Percentiles rank a stretch among this genome's conserved stretches.
These are phyloP conservation scores for Phalacrocorax pelagicus DNA, from an alignment of 2,113 vertebrate species.

Conservation along the genomic window DNA sequence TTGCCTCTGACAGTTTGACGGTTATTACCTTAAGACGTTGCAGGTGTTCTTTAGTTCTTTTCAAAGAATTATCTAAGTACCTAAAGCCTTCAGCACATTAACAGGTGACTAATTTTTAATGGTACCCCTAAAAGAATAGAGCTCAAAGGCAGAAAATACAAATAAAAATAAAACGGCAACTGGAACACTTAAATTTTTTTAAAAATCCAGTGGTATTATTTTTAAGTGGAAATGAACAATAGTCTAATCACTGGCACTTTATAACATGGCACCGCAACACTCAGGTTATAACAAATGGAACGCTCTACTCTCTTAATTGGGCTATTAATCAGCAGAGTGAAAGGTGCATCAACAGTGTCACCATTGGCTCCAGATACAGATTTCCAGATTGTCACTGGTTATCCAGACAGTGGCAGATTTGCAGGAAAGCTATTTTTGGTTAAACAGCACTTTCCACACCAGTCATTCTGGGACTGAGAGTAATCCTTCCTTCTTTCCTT, in stretches of 20 bases:
- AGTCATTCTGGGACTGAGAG: not conserved
- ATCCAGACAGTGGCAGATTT: not conserved
- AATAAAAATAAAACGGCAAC: not conserved
- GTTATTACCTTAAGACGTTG: conserved; percentile 47
- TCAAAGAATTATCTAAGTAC: not conserved
- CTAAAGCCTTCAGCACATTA: conserved; percentile 17
- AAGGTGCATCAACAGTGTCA: not conserved
- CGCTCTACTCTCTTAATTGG: conserved; percentile 4
- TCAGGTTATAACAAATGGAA: conserved; percentile 25
- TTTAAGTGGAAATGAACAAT: not conserved
- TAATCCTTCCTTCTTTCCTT: not conserved
- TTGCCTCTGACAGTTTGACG: conserved; percentile 25
- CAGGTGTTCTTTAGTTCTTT: conserved; percentile 38
- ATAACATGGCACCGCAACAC: not conserved
- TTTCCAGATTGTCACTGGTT: not conserved
- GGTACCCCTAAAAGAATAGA: not conserved
- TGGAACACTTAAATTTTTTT: not conserved
- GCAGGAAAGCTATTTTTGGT: not conserved
- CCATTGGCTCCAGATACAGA: not conserved
- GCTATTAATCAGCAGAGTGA: conserved; percentile 18
- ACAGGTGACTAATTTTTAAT: conserved; percentile 18
- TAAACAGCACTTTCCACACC: not conserved
- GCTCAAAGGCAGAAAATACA: conserved; percentile 2
- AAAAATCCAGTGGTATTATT: not conserved
- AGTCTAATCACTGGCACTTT: not conserved